These are phyloP conservation scores for Metacarcinus magister DNA, from an alignment of 2,888 invertebrate genomes.

Conservation along the genomic window DNA sequence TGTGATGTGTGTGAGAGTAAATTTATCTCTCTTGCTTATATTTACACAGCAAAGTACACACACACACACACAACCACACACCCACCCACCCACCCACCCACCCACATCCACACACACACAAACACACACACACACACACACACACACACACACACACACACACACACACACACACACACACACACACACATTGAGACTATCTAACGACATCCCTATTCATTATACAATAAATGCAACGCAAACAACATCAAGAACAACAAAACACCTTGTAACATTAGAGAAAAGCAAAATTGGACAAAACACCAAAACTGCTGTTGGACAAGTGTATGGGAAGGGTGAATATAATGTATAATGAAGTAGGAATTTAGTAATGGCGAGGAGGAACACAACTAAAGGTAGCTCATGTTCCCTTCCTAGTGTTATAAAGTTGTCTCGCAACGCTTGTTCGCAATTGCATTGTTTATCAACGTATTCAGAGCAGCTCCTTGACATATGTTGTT, in stretches of 20 bases:
- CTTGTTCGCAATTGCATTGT: not conserved
- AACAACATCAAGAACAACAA: not conserved
- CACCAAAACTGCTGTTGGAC: not conserved
- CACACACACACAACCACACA: too few species aligned
- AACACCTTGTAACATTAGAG: not conserved
- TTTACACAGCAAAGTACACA: too few species aligned
- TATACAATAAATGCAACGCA: not conserved
- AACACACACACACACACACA: too few species aligned
- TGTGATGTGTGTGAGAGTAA: too few species aligned
- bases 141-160: too few species aligned
- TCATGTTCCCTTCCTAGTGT: not conserved
- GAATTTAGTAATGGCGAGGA: not conserved
- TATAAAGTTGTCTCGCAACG: not conserved
- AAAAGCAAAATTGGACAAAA: too few species aligned
- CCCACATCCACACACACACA: too few species aligned
- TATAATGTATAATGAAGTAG: not conserved
- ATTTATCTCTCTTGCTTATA: too few species aligned
- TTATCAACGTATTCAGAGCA: slow-evolving; percentile 1
- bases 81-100: too few species aligned
- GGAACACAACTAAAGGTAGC: not conserved
- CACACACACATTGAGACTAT: not conserved
- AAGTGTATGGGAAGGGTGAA: not conserved
- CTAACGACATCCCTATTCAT: not conserved
- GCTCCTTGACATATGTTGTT: not conserved
- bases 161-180: too few species aligned